Conservation (phyloP, 1,140 invertebrate genomes). For the Temnothorax curvispinosus region DNA sequence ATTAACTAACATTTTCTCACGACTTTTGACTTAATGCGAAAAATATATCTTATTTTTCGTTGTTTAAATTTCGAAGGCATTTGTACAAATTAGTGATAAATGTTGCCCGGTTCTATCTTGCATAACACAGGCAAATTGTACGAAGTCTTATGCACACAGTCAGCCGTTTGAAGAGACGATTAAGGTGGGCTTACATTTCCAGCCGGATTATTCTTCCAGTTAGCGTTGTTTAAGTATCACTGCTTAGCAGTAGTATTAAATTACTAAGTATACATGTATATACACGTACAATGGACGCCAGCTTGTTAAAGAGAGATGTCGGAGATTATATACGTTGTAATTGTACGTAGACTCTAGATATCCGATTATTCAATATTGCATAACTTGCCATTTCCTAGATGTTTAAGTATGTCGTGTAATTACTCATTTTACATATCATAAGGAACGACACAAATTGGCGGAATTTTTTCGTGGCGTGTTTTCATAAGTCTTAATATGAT, state of each 20-base stretch:
- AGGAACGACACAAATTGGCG: background rate
- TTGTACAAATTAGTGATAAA: conserved; percentile 31
- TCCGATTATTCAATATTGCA: conserved; percentile 28
- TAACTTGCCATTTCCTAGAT: background rate
- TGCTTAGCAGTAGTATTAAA: conserved; percentile 48
- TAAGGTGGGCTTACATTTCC: conserved; percentile 42
- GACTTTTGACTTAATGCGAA: background rate
- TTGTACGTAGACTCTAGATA: background rate
- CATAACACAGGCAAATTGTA: conserved; percentile 38
- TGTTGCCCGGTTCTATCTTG: conserved; percentile 13
- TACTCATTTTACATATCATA: background rate
- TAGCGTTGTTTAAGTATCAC: conserved; percentile 50
- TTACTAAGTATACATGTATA: conserved; percentile 33
- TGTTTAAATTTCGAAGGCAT: background rate
- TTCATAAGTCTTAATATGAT: background rate
- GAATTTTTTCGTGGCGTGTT: background rate
- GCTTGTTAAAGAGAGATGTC: conserved; percentile 33
- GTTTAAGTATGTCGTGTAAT: conserved; percentile 19
- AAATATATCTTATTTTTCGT: background rate
- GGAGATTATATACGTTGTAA: conserved; percentile 8
- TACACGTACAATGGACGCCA: conserved; percentile 12
- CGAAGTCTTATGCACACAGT: conserved; percentile 8
- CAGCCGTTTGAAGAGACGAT: conserved; percentile 32
- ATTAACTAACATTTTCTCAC: background rate
- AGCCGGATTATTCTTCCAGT: conserved; percentile 49